phyloP scores from a whole-genome alignment of 2,113 vertebrate species.

The Lepisosteus osseus region DNA sequence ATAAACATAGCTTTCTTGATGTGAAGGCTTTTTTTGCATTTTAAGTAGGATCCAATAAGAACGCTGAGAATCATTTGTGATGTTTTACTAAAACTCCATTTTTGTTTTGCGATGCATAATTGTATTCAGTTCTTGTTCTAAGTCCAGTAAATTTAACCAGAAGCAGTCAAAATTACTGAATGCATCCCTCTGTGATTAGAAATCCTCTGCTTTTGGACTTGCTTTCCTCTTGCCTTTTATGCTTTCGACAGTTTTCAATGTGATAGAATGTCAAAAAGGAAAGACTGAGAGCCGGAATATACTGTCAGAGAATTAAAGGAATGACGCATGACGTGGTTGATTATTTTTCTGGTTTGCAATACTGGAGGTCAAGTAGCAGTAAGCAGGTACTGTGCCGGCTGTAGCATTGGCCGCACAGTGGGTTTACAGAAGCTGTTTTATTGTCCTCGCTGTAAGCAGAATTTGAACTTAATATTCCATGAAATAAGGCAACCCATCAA shows the following conservation, averaged over 20 bases:
- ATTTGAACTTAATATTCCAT: slow-evolving; percentile 98
- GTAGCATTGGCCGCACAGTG: background rate
- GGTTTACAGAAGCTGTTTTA: slow-evolving; percentile 46
- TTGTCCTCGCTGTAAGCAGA: slow-evolving; percentile 85
- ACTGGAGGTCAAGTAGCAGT: slow-evolving; percentile 17
- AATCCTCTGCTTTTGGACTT: background rate
- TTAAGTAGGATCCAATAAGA: no score
- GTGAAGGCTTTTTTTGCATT: no score
- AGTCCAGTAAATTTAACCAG: no score
- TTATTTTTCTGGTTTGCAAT: slow-evolving; percentile 38
- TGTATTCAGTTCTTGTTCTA: no score
- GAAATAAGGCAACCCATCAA: slow-evolving; percentile 84
- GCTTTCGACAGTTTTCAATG: background rate
- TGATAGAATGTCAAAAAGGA: no score
- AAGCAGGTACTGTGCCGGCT: slow-evolving; percentile 20
- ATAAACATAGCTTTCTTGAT: no score
- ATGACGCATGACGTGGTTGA: slow-evolving; percentile 8
- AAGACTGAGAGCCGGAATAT: no score
- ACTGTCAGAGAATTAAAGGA: background rate
- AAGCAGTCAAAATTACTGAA: no score
- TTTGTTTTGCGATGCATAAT: no score
- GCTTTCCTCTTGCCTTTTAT: background rate
- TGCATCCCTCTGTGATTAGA: background rate
- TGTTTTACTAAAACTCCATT: no score
- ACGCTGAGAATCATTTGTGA: no score